Evolutionary conservation across 2,113 vertebrate genomes (phyloP), one percentile per base, ranked within the genome.

Genomic region (Alouatta palliata): DNA sequence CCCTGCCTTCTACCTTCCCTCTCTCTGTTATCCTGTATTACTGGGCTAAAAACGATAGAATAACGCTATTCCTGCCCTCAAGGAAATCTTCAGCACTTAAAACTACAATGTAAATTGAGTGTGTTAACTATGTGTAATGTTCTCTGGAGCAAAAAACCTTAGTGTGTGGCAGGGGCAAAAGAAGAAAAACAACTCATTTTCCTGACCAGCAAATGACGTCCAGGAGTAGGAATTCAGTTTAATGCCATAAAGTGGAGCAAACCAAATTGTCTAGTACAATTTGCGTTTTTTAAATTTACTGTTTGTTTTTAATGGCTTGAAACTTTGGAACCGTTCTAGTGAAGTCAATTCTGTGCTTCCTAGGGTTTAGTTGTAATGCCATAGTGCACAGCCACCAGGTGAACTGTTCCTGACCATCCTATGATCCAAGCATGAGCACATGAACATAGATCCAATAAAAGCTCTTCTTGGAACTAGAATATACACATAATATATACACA

Each of bases 221-320:
- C 71, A 81, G 25, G 52, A 35, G 4, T 87, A 56, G 40, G 43
- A 61, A 73, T 80, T 68, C 25, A 37, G 45, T 77, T 30, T 77
- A 58, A 84, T 64, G 83, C 54, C 45, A 12, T 6, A 40, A 68
- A n/a, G 32, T 16, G 49, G 32, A 70, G 47, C 47, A 95, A 84
- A 81, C 17, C 8, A 75, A 68, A 89, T 54, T 47, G 16, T 23
- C 9, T 9, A 1, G 3, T 49, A 14, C 9, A 82, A 52, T 49
- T 79, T 64, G n/a, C 11, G 3, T 83, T 80, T 80, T 43, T 43
- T 0, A 21, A 30, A 27, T 37, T 43, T 68, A 87, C 5, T 58
- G 35, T 87, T 76, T 76, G 6, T 79, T 88, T 86, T 80, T 37
- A 90, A 49, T 73, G 40, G 37, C 73, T 92, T 96, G 84, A 94